Base-by-base conservation (phyloP, 2,888 invertebrate species). In the Stomorhina lunata region DNA sequence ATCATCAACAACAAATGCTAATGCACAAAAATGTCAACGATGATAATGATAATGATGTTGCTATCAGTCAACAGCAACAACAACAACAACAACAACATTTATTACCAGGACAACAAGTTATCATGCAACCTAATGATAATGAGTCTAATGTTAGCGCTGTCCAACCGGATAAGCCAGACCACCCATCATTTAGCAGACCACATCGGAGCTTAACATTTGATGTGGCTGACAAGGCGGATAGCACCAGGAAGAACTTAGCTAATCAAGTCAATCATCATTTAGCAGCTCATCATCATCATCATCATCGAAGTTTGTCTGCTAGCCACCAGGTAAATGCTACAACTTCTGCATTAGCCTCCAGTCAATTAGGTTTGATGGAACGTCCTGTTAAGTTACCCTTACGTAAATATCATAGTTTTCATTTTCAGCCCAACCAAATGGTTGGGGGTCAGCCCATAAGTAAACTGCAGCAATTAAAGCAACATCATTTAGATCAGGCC, bases 361-460 rank as follows among this genome's bases (percentile, higher is more conserved):
- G 12, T 9, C 17, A 68, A 43, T 22, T 65, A 32, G 78, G 79
- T 29, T 81, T 48, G 59, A 63, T 68, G 6, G 88, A 87, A 55
- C 87, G 90, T 3, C 90, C 90, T 32, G 86, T 90, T 75, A 90
- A 89, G 40, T 79, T 91, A 79, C 91, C 91, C 9, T 71, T 91
- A 80, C 90, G 91, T 29, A 91, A 91, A 87, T 91, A 91, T 87
- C 91, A 91, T 84, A 91, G 90, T 79, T 91, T 91, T 85, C 91
- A 91, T 85, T 91, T 91, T 76, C 91, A 91, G 85, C 88, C 88
- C 71, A 89, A 88, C 34, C 89, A 90, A 84, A 91, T 90, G 55
- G 89, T 90, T 72, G 88, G 89, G 66, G 90, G 89, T 81, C 83
- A 86, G 27, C 85, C 84, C 43, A 71, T 84, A 43, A 69, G 80